A percentile compares a stretch with the other conserved stretches of the same genome.
Evolutionary conservation across 2,888 invertebrate species (phyloP).

Genomic region (Punctoribates punctum): DNA sequence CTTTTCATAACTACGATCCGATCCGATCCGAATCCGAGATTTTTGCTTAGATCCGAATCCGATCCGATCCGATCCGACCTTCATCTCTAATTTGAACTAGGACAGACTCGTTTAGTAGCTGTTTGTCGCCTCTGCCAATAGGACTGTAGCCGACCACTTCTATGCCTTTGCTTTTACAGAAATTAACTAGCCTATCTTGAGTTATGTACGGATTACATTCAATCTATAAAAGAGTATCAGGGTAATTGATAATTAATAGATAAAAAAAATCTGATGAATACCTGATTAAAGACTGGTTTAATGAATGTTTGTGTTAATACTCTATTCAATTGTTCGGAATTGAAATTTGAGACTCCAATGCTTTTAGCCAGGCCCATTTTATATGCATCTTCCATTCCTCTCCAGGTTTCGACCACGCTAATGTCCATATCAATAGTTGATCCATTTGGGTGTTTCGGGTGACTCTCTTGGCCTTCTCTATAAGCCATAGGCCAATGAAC

Average conservation of each 20-base stretch:
- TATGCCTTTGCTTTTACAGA: constrained; percentile 63
- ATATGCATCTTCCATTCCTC: constrained; percentile 68
- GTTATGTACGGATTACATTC: constrained; percentile 74
- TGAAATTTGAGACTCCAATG: constrained; percentile 80
- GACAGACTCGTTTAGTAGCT: constrained; percentile 67
- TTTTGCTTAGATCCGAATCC: too few relatives aligned
- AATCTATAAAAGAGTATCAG: neutral
- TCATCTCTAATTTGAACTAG: constrained; percentile 63
- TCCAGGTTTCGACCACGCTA: constrained; percentile 63
- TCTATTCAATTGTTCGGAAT: constrained; percentile 66
- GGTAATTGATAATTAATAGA: too few relatives aligned
- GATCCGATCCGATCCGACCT: too few relatives aligned
- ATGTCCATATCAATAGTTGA: constrained; percentile 63
- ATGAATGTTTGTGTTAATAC: constrained; percentile 60
- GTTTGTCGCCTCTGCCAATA: constrained; percentile 64
- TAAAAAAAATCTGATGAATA: constrained; percentile 41
- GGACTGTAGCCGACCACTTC: constrained; percentile 73
- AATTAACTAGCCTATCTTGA: constrained; percentile 62
- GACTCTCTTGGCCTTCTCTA: constrained; percentile 51
- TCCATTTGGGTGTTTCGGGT: constrained; percentile 55
- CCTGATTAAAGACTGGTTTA: constrained; percentile 54
- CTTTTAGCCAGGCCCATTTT: constrained; percentile 66
- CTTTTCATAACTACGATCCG: too few relatives aligned
- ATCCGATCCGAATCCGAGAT: too few relatives aligned
- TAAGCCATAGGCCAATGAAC: constrained; percentile 89